Base-by-base conservation (phyloP, 2,888 invertebrate species). In the Mimumesa dahlbomi region DNA sequence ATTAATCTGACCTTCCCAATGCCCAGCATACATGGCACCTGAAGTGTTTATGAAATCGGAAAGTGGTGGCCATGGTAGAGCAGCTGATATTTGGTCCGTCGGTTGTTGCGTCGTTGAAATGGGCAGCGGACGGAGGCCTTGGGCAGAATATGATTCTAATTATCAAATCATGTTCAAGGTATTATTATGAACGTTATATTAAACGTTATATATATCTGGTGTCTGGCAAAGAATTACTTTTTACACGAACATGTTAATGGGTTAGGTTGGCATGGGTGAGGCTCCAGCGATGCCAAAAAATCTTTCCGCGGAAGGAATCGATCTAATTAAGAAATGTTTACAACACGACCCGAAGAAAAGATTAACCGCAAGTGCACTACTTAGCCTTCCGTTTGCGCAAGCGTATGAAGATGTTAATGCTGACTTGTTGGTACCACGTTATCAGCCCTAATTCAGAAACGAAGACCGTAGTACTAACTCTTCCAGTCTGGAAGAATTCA, bases 51-150 rank as follows among this genome's bases (percentile, higher is more conserved):
- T 95, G 91, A 94, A 94, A 90, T 93, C 94, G 29, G 93, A 94
- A 73, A 90, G 90, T 22, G 92, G 92, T 70, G 98, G 98, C 0
- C 97, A 98, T 90, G 98, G 98, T 0, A 92, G 98, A 82, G 95
- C 96, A 1, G 97, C 97, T 2, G 98, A 98, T 91, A 94, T 98
- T 85, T 98, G 98, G 98, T 97, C 97, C 29, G 92, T 97, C 43
- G 98, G 98, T 34, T 98, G 98, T 90, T 97, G 97, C 58, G 95
- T 98, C 71, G 94, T 98, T 0, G 98, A 98, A 90, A 98, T 98
- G 98, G 94, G 95, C 18, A 95, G 96, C 11, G 98, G 98, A 79
- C 95, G 96, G 95, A 93, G 97, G 42, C 98, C 98, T 0, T 98
- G 97, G 96, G 93, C 94, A 50, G 97, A 98, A 84, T 95, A 94